Base-by-base conservation (phyloP, 2,888 invertebrate species). In the Anthophora plumipes region DNA sequence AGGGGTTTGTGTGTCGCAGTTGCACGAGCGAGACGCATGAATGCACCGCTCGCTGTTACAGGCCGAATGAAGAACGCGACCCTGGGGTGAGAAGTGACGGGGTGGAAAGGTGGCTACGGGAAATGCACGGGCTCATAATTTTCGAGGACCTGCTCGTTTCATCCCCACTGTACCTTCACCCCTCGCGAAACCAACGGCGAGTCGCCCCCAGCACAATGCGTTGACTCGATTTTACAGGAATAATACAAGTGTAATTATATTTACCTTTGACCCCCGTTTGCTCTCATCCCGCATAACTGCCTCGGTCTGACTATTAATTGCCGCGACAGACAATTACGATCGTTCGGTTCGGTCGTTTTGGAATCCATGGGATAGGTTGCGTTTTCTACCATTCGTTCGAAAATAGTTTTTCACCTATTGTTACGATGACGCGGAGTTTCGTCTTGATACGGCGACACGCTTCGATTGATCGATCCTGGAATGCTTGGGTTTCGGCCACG, bases 231-330 rank as follows among this genome's bases (percentile, higher is more conserved):
- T 85, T 84, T 78, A 41, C 75, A 70, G 66, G 69, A 77, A 82
- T 82, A 82, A 84, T 72, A 63, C 25, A 50, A 77, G 66, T 75
- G 82, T 78, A 78, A 85, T 82, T 84, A 76, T 85, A 85, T 82
- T 85, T 85, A 76, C 85, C 77, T 78, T 78, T 41, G 74, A n/a
- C n/a, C 54, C 48, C 67, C 57, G 74, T 85, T 85, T 77, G 77
- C 68, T 73, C 72, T 71, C 74, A 46, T 48, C 71, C 82, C 85
- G 61, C 72, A 69, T 77, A 85, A 85, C 77, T 72, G 74, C 50
- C 54, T 59, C 71, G 57, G 52, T 14, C 73, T 50, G 70, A 63
- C 82, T 77, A 85, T 85, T 85, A 84, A 82, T 85, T 85, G 82
- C 78, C 84, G 39, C 63, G 73, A 60, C 71, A 31, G 74, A 69